Conservation (phyloP, 92 coral and sea anemone species). For the Phenganax subtilis region DNA sequence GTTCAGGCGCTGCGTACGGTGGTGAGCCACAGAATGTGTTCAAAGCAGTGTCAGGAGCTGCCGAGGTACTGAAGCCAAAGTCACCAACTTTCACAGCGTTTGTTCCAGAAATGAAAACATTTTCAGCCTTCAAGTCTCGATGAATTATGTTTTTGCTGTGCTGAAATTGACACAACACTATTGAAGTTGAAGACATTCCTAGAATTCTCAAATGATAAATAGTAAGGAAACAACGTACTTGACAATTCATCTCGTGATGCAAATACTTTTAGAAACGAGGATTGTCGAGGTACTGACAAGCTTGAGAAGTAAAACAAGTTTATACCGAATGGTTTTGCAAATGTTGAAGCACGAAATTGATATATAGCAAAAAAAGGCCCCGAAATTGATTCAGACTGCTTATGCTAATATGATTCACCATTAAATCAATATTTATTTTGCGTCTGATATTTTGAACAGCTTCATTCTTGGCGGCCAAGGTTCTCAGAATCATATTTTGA, state of each 20-base stretch:
- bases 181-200: neutral
- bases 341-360: too few relatives aligned
- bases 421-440: slow-evolving; percentile 28
- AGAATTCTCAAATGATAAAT: too few relatives aligned
- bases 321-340: too few relatives aligned
- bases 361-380: neutral
- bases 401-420: neutral
- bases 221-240: too few relatives aligned
- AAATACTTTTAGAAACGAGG: too few relatives aligned
- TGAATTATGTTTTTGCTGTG: slow-evolving; percentile 89
- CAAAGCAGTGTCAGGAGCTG: slow-evolving; percentile 71
- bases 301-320: too few relatives aligned
- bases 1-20: slow-evolving; percentile 98
- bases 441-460: slow-evolving; percentile 26
- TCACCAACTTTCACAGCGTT: slow-evolving; percentile 95
- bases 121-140: slow-evolving; percentile 95
- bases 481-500: neutral
- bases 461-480: neutral
- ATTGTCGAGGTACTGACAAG: too few relatives aligned
- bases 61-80: slow-evolving; percentile 90
- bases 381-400: neutral
- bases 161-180: slow-evolving; percentile 39
- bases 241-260: too few relatives aligned
- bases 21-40: slow-evolving; percentile 99
- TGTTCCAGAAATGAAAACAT: slow-evolving; percentile 90